Evolutionary conservation across 2,797 vertebrate genomes (phyloP).

Genomic region (Pangasius macronema): DNA sequence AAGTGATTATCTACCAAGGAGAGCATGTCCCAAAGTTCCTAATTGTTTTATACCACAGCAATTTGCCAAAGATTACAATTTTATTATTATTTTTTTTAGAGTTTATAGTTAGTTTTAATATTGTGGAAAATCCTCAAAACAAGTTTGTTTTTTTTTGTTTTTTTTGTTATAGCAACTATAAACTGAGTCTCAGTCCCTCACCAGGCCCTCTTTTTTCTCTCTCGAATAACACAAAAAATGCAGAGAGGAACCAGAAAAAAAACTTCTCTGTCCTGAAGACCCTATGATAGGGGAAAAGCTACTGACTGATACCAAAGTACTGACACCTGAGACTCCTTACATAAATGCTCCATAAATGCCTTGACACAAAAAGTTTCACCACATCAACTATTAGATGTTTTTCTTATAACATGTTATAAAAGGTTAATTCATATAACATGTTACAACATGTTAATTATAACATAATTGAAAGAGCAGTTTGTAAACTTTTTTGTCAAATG

Average conservation of each 20-base stretch:
- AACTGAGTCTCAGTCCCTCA: not conserved
- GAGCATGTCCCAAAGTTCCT: not conserved
- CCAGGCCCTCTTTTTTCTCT: not conserved
- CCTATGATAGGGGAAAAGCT: not conserved
- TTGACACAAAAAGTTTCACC: not conserved
- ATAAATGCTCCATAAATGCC: not conserved
- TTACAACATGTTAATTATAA: not conserved
- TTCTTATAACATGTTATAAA: not conserved
- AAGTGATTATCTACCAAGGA: not conserved
- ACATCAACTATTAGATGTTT: not conserved
- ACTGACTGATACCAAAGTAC: not conserved
- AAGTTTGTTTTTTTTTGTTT: not conserved
- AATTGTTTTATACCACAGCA: not conserved
- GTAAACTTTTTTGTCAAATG: not conserved
- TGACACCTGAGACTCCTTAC: not conserved
- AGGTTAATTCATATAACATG: not conserved
- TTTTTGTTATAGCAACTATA: not conserved
- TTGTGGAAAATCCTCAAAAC: not conserved
- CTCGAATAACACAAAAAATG: not conserved
- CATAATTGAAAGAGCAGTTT: not conserved
- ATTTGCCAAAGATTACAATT: not conserved
- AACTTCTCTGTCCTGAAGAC: not conserved
- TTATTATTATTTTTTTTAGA: not conserved
- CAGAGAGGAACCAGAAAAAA: not conserved
- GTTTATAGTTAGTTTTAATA: not conserved